Evolutionary conservation across 2,113 vertebrate genomes (phyloP).

Genomic region (Neotoma lepida): DNA sequence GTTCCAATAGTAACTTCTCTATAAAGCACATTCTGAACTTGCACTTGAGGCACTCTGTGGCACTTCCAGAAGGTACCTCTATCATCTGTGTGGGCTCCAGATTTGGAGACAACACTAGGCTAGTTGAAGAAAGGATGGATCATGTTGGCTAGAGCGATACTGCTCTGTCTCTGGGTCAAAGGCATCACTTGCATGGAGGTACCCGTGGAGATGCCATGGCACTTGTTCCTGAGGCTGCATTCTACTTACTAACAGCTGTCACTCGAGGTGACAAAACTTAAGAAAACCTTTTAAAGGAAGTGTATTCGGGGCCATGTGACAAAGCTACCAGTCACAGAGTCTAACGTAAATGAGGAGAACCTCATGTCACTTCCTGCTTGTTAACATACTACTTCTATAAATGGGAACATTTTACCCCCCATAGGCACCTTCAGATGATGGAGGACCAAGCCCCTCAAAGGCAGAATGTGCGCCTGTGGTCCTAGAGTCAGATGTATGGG

Average conservation of each 20-base stretch:
- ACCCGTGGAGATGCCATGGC: fast-evolving
- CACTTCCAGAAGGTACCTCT: background rate
- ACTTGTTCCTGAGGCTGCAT: background rate
- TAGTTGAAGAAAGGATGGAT: too few relatives aligned
- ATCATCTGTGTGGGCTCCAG: background rate
- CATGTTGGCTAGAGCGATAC: background rate
- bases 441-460: background rate
- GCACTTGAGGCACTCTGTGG: background rate
- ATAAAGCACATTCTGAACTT: background rate
- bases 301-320: background rate
- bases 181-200: background rate
- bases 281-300: background rate
- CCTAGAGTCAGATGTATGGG: background rate
- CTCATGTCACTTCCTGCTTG: background rate
- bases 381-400: background rate
- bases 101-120: background rate
- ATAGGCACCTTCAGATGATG: background rate
- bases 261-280: fast-evolving
- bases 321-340: background rate
- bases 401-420: background rate
- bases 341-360: background rate
- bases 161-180: background rate
- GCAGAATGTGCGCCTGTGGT: fast-evolving
- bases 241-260: background rate
- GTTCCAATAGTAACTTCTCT: background rate